Base-by-base conservation (phyloP, 1,140 invertebrate genomes). In the Caenorhabditis remanei region DNA sequence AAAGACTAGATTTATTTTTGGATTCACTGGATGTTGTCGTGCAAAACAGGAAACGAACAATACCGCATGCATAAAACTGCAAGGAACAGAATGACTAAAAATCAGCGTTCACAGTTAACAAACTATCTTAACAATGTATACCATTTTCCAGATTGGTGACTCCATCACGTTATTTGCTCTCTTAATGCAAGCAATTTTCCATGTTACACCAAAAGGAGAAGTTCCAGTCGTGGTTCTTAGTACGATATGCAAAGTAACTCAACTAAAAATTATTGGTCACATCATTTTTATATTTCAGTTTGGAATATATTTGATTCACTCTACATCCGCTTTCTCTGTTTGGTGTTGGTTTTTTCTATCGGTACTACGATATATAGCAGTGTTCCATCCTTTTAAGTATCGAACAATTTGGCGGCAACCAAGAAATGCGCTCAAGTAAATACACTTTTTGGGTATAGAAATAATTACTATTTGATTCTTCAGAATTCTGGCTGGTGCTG, bases 291-390 rank as follows among this genome's bases (percentile, higher is more conserved):
- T 7, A 21, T 32, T 88, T 84, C 82, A 92, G 91, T 46, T 89
- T 21, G 91, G 92, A 55, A 79, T 92, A 16, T 92, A 90, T 75
- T 50, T 90, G 6, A 89, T 92, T 53, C 91, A 92, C 63, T 71
- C 91, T 5, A 91, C 91, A 9, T 90, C 90, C 2, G 91, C 91
- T 11, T 92, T 92, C 65, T 92, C 91, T 5, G 91, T 92, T 8
- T 92, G 91, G 85, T 87, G 86, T 71, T 91, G 90, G 90, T 85
- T 92, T 6, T 56, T 91, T 65, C 71, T 92, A 16, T 91, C 90
- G 4, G 85, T 92, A 7, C 85, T 92, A 7, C 88, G 91, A n/a
- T 92, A 92, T 65, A 90, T 87, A 21, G 91, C 91, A 21, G 91
- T 92, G 14, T 92, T 92, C 58, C 87, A 92, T 56, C 91, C 91